These are phyloP conservation scores for Heliconius erato DNA, from an alignment of 2,888 invertebrate genomes.

Conservation along the genomic window DNA sequence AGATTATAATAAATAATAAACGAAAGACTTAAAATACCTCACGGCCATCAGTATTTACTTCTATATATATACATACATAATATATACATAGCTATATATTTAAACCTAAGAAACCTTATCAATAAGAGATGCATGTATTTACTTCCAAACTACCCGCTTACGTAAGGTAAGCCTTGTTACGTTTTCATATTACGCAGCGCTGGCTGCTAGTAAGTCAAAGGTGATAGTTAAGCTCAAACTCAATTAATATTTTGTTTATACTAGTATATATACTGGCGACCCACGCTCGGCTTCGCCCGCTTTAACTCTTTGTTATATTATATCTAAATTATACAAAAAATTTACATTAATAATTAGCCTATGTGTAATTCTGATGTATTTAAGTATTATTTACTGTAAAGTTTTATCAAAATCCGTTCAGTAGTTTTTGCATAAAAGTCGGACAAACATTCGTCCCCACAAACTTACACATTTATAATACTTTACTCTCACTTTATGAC, in stretches of 20 bases:
- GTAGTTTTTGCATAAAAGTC: no score
- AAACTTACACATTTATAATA: no score
- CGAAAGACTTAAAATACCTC: neutral
- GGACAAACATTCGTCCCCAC: no score
- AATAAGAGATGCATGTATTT: neutral
- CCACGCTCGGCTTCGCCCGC: no score
- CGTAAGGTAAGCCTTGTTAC: conserved; percentile 20
- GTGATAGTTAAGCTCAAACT: conserved; percentile 18
- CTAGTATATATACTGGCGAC: neutral
- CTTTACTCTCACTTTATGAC: no score
- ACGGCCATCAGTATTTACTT: neutral
- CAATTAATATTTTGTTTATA: conserved; percentile 24
- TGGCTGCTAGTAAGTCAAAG: conserved; percentile 5
- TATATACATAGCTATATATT: neutral
- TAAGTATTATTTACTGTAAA: no score
- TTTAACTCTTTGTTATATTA: no score
- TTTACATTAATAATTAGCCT: no score
- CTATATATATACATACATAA: neutral
- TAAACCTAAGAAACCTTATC: conserved; percentile 5
- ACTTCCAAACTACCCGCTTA: conserved; percentile 12
- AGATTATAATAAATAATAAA: neutral
- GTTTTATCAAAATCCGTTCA: no score
- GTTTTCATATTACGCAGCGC: conserved; percentile 22
- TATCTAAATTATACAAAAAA: no score
- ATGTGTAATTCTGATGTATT: no score